Base-by-base conservation (phyloP, 2,888 invertebrate species). In the Nomada fabriciana region DNA sequence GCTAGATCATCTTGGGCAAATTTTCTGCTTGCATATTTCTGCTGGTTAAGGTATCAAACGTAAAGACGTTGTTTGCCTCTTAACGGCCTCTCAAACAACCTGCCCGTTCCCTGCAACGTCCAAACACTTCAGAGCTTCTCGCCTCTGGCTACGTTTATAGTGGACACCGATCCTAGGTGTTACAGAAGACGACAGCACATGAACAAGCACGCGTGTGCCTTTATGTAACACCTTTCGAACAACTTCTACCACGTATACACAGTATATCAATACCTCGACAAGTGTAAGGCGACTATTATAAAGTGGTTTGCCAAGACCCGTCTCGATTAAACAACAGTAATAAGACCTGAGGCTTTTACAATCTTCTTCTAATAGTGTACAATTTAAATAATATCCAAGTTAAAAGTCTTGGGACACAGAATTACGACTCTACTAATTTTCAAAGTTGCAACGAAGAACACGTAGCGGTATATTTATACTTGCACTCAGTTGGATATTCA, bases 11-110 rank as follows among this genome's bases (percentile, higher is more conserved):
- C 47, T 3, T 47, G 47, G 15, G 47, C 47, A 15, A 50, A 53
- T 53, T 18, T 10, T 53, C n/a, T n/a, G 9, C 20, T 15, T 11
- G 13, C 29, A n/a, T 53, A 69, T 69, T 69, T 50, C 43, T 43
- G 20, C 50, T 25, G 52, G 18, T 53, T 53, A 71, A 84, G 70
- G 67, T 80, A 79, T 77, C 84, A 76, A 68, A 77, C 73, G 52
- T 73, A 53, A 86, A 79, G 80, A 84, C 64, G 80, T 79, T 80
- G 84, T 86, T 76, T 79, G 67, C 50, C 65, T 80, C 79, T 81
- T 82, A 86, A 72, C 82, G 53, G 63, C 50, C 50, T 78, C 76
- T 84, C 80, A 72, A 71, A 76, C 79, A 68, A 70, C 76, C 79
- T 76, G 57, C 68, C 72, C 63, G 67, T 76, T 80, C 75, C 67